Percentiles rank a stretch among this genome's conserved stretches.
Conservation (phyloP, 2,888 invertebrate species). For the Salpingus planirostris region DNA sequence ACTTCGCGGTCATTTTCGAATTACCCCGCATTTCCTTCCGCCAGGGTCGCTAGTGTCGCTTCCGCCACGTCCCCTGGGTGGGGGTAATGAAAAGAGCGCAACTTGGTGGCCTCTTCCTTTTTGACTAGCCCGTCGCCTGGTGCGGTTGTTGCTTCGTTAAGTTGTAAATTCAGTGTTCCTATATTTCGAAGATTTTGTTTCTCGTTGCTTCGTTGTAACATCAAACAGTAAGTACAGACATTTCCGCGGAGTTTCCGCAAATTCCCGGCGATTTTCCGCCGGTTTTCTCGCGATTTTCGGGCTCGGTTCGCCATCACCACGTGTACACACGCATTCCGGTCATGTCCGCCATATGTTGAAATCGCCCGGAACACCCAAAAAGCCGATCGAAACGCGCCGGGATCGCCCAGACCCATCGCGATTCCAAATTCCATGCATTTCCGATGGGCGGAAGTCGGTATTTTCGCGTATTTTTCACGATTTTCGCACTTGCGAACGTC, state of each 20-base stretch:
- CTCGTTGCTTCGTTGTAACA: slow-evolving; percentile 33
- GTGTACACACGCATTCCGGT: slow-evolving; percentile 32
- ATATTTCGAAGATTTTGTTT: slow-evolving; percentile 27
- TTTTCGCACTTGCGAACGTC: neutral
- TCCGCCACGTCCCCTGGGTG: slow-evolving; percentile 7
- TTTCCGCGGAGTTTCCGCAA: slow-evolving; percentile 5
- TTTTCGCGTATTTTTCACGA: slow-evolving; percentile 3
- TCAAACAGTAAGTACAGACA: slow-evolving; percentile 29
- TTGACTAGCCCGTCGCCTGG: slow-evolving; percentile 37
- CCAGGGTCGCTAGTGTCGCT: slow-evolving; percentile 1
- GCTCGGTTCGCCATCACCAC: slow-evolving; percentile 26
- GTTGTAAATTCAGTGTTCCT: slow-evolving; percentile 31
- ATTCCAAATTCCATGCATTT: too few species aligned
- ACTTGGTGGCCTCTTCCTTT: slow-evolving; percentile 36
- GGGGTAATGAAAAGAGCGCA: slow-evolving; percentile 23
- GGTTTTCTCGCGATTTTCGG: neutral
- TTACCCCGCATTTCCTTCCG: too few species aligned
- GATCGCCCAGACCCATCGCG: too few species aligned
- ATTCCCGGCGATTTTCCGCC: slow-evolving; percentile 9
- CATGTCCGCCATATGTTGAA: slow-evolving; percentile 40
- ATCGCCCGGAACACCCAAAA: neutral
- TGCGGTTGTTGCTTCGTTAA: slow-evolving; percentile 37
- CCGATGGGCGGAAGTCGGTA: neutral
- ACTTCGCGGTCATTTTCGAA: slow-evolving; percentile 2
- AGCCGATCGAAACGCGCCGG: too few species aligned